Evolutionary conservation across 2,888 invertebrate genomes (phyloP).

Genomic region (Eupithecia dodoneata): DNA sequence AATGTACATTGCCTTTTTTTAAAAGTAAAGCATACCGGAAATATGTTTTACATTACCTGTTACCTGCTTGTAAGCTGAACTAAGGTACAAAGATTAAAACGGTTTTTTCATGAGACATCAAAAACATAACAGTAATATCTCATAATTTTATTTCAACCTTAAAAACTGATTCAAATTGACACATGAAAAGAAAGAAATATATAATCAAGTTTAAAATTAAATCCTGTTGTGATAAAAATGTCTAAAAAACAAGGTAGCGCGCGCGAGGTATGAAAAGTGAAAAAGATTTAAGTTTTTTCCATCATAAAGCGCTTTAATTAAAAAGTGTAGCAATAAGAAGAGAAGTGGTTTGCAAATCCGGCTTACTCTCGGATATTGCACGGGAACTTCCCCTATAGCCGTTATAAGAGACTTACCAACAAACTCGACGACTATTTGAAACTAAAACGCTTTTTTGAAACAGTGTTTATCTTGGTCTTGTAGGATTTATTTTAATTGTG

Average conservation of each 20-base stretch:
- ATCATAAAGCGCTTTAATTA: constrained; percentile 75
- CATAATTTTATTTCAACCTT: too few relatives aligned
- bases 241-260: neutral
- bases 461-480: neutral
- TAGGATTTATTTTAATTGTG: neutral
- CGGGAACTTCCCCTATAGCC: constrained; percentile 66
- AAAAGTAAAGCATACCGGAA: neutral
- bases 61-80: too few relatives aligned
- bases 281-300: constrained; percentile 54
- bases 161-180: neutral
- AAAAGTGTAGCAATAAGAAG: constrained; percentile 69
- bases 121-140: too few relatives aligned
- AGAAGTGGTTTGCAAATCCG: constrained; percentile 77
- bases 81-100: too few relatives aligned
- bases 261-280: constrained; percentile 15
- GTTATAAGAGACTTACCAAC: constrained; percentile 52
- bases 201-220: neutral
- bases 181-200: neutral
- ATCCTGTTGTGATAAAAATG: neutral
- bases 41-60: too few relatives aligned
- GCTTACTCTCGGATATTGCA: constrained; percentile 70
- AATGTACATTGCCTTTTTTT: neutral
- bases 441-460: constrained; percentile 5
- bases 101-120: too few relatives aligned
- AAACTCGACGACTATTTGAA: constrained; percentile 24